phyloP scores from a whole-genome alignment of 2,888 invertebrate species.

The Rhogogaster chlorosoma region DNA sequence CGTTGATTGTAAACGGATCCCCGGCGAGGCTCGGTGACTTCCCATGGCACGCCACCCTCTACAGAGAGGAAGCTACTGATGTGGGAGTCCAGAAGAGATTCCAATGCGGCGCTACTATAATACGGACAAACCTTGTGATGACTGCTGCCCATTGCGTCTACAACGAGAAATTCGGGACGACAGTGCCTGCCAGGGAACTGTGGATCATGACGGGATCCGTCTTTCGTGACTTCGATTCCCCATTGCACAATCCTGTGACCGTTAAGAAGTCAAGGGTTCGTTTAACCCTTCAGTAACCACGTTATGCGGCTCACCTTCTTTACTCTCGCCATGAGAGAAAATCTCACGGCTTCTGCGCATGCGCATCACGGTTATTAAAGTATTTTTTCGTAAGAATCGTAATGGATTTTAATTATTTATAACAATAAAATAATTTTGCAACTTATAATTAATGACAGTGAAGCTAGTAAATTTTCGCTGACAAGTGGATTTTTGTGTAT shows the following conservation, averaged over 20 bases:
- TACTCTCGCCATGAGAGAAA: too few relatives aligned
- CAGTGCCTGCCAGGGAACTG: conserved; percentile 61
- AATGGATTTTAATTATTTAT: too few relatives aligned
- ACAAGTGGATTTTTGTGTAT: too few relatives aligned
- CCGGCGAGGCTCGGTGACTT: conserved; percentile 69
- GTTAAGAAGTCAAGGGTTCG: conserved; percentile 66
- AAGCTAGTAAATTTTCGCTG: too few relatives aligned
- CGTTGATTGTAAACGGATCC: conserved; percentile 69
- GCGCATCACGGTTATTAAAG: too few relatives aligned
- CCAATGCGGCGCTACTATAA: conserved; percentile 75
- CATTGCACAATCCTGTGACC: conserved; percentile 58
- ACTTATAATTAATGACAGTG: too few relatives aligned
- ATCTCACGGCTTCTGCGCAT: too few relatives aligned
- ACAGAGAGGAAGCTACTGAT: conserved; percentile 56
- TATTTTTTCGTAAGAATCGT: too few relatives aligned
- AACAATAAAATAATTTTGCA: too few relatives aligned
- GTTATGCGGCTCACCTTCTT: too few relatives aligned
- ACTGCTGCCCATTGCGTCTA: conserved; percentile 78
- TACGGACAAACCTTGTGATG: conserved; percentile 71
- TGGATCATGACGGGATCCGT: conserved; percentile 73
- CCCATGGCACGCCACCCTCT: conserved; percentile 76
- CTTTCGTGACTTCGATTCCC: conserved; percentile 69
- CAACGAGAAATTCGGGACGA: conserved; percentile 62
- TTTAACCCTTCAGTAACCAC: background rate
- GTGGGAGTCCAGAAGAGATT: conserved; percentile 64